Base-by-base conservation (phyloP, 1,140 invertebrate genomes). In the Chionoecetes opilio region DNA sequence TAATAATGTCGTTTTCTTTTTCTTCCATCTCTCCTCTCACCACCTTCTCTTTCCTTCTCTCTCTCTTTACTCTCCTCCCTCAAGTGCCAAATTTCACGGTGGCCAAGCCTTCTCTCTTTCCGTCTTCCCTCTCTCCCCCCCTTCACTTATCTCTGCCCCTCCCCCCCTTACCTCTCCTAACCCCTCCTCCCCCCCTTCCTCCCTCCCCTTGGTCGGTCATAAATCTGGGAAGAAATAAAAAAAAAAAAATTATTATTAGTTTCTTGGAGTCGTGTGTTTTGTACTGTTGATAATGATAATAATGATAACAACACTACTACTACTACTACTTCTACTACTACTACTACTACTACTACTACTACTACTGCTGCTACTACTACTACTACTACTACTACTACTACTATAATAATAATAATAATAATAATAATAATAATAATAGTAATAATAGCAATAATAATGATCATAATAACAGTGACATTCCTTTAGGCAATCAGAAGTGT, bases 351-450 rank as follows among this genome's bases (percentile, higher is more conserved):
- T 46, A 46, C 41, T 46, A 46, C 41, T 46, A 46, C 41, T 46
- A 46, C 41, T 46, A 46, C 41, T 46, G 14, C 41, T 46, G 14
- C 34, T 14, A 86, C 84, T 34, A 86, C 84, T 34, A 86, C 84
- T 86, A 86, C 31, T 86, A 86, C 31, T 86, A 37, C 31, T 86
- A 86, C 31, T 86, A 86, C 31, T 86, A 86, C 31, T 86, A 35
- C 32, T 86, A 86, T 86, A 86, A 0, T 34, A 86, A 0, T 86
- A 34, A 8, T 86, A 35, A 0, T 86, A 34, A 8, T 34, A 34
- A 1, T 34, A 34, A 1, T 86, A 34, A 8, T 86, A 86, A 8
- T 86, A 86, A 8, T 34, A 86, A 8, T 38, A 86, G 3, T 26
- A 86, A 3, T 35, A 86, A 0, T 34, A 26, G 9, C 35, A 86